Evolutionary conservation across 2,113 vertebrate species (phyloP).

Genomic region (Melanerpes formicivorus): DNA sequence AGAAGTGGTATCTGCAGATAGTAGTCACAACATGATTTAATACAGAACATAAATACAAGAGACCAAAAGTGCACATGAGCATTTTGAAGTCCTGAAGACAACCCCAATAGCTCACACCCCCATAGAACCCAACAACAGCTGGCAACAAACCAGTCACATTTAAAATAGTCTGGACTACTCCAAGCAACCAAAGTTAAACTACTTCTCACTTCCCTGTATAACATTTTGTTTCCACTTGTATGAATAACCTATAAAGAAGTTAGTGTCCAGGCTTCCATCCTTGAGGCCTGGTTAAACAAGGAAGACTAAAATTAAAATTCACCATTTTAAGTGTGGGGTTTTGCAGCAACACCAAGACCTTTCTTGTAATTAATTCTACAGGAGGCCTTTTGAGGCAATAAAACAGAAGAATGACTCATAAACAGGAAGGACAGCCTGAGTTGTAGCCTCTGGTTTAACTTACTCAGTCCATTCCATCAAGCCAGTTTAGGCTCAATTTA

Average conservation of each 20-base stretch:
- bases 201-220: neutral
- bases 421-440: conserved; percentile 28
- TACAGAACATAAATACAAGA: neutral
- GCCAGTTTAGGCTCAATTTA: neutral
- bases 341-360: neutral
- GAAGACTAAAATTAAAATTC: neutral
- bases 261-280: neutral
- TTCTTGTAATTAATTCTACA: conserved; percentile 40
- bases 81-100: neutral
- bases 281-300: neutral
- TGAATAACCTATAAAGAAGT: neutral
- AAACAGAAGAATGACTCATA: conserved; percentile 1
- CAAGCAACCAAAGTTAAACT: neutral
- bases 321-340: neutral
- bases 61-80: neutral
- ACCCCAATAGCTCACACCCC: neutral
- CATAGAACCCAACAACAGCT: neutral
- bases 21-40: neutral
- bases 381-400: neutral
- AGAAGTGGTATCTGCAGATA: neutral
- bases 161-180: neutral
- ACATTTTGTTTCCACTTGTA: neutral
- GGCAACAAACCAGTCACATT: neutral
- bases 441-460: neutral
- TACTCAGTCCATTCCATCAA: neutral